A percentile compares a stretch with the other conserved stretches of the same genome.
These are phyloP conservation scores for Cetoscarus ocellatus DNA, from an alignment of 2,797 vertebrate genomes.

Conservation along the genomic window DNA sequence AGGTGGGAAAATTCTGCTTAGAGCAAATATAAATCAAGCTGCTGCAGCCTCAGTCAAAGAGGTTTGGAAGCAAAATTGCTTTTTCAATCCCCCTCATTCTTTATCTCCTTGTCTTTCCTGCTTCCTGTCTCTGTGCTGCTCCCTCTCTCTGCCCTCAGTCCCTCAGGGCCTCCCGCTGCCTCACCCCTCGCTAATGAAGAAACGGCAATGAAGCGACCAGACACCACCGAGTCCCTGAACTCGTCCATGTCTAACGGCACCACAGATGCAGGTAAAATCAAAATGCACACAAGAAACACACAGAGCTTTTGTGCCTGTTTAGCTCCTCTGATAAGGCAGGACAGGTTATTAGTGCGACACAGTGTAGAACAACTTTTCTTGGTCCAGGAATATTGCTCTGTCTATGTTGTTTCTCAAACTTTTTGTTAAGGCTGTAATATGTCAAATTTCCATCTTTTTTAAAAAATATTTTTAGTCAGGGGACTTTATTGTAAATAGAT, in stretches of 20 bases:
- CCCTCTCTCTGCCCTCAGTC: conserved; percentile 73
- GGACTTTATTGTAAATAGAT: too few species aligned
- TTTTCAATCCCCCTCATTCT: background rate
- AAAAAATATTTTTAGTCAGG: too few species aligned
- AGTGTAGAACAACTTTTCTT: background rate
- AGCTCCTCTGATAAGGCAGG: background rate
- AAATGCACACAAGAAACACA: fast-evolving
- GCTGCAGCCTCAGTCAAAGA: background rate
- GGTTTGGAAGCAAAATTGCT: conserved; percentile 2
- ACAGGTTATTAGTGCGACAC: background rate
- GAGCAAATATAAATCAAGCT: conserved; percentile 5
- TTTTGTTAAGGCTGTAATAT: too few species aligned
- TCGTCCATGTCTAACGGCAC: conserved; percentile 98
- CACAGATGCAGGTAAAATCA: conserved; percentile 91
- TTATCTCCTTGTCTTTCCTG: conserved; percentile 14
- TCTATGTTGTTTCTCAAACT: too few species aligned
- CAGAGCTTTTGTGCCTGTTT: background rate
- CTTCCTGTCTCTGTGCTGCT: conserved; percentile 22
- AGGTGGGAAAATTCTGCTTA: conserved; percentile 13
- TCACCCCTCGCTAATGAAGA: conserved; percentile 88
- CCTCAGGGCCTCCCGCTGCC: conserved; percentile 88
- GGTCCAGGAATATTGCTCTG: background rate
- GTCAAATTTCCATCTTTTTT: too few species aligned
- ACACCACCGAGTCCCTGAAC: conserved; percentile 95
- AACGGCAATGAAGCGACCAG: conserved; percentile 90